These are phyloP conservation scores for Subacronicta megacephala DNA, from an alignment of 2,888 invertebrate species.

Conservation along the genomic window DNA sequence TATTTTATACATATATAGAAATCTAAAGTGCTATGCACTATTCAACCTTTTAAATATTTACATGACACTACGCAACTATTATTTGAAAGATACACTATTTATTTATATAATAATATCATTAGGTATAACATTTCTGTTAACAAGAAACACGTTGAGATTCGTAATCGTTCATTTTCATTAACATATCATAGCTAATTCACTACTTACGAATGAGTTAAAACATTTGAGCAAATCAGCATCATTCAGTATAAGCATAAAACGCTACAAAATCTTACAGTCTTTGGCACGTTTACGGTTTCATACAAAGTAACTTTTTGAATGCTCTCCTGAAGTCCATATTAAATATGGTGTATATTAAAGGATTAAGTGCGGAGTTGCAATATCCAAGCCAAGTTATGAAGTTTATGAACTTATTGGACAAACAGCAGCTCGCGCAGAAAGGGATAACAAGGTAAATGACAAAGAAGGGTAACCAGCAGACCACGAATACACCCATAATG, in stretches of 20 bases:
- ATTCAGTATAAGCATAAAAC: conserved; percentile 65
- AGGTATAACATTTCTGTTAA: conserved; percentile 35
- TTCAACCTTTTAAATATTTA: conserved; percentile 66
- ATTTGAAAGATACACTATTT: conserved; percentile 43
- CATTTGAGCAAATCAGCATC: conserved; percentile 84
- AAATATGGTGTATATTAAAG: conserved; percentile 98
- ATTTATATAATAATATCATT: conserved; percentile 36
- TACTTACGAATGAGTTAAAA: conserved; percentile 66
- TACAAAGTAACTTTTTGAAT: conserved; percentile 93
- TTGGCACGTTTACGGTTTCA: conserved; percentile 81
- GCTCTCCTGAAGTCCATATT: conserved; percentile 97
- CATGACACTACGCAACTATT: conserved; percentile 51
- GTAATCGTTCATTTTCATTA: conserved; percentile 37
- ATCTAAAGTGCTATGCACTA: conserved; percentile 79
- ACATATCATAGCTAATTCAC: conserved; percentile 41
- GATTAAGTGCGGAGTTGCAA: conserved; percentile 97
- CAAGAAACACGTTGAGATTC: conserved; percentile 49
- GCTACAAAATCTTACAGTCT: conserved; percentile 62
- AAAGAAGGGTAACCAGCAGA: conserved; percentile 99
- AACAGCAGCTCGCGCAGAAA: conserved; percentile 95
- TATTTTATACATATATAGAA: conserved; percentile 45
- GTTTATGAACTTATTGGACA: conserved; percentile 94
- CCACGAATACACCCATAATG: conserved; percentile 99
- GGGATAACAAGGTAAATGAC: conserved; percentile 98
- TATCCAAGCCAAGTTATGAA: conserved; percentile 98